Percentiles rank a stretch among this genome's conserved stretches.
These are phyloP conservation scores for Orestias chungarensis DNA, from an alignment of 2,797 vertebrate genomes.

Conservation along the genomic window DNA sequence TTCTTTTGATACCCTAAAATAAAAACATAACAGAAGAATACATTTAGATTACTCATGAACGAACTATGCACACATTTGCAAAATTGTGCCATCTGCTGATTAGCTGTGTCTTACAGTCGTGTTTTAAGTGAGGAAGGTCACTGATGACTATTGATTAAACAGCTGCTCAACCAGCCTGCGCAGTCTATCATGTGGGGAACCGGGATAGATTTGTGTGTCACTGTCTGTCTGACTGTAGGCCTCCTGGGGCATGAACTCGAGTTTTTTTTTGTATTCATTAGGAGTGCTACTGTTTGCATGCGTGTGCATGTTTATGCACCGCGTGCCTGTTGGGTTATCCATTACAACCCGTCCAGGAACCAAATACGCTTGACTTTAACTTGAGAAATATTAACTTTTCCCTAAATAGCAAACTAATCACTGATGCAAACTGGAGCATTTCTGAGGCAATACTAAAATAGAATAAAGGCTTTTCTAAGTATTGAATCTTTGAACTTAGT, in stretches of 20 bases:
- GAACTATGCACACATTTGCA: constrained; percentile 11
- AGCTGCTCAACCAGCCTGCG: constrained; percentile 67
- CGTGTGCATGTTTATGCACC: constrained; percentile 25
- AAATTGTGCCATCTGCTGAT: constrained; percentile 40
- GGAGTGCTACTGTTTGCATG: constrained; percentile 36
- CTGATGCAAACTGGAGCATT: constrained; percentile 26
- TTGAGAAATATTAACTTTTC: constrained; percentile 77
- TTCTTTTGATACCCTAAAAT: constrained; percentile 30
- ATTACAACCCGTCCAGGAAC: constrained; percentile 77
- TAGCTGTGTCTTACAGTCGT: constrained; percentile 61
- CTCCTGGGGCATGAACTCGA: constrained; percentile 58
- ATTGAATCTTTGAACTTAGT: no score
- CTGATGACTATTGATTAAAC: constrained; percentile 83
- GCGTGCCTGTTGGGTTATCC: constrained; percentile 63
- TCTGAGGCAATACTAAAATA: no score
- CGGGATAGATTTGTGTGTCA: constrained; percentile 78
- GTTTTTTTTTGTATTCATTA: constrained; percentile 25
- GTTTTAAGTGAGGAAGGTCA: constrained; percentile 73
- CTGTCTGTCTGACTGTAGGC: constrained; percentile 72
- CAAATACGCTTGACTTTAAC: constrained; percentile 73
- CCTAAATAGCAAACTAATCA: constrained; percentile 72
- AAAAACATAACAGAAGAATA: neutral
- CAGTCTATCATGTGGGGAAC: constrained; percentile 64
- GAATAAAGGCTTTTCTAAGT: no score
- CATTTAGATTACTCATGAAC: neutral